phyloP scores from a whole-genome alignment of 2,888 invertebrate genomes.

The Amphipoea lucens region DNA sequence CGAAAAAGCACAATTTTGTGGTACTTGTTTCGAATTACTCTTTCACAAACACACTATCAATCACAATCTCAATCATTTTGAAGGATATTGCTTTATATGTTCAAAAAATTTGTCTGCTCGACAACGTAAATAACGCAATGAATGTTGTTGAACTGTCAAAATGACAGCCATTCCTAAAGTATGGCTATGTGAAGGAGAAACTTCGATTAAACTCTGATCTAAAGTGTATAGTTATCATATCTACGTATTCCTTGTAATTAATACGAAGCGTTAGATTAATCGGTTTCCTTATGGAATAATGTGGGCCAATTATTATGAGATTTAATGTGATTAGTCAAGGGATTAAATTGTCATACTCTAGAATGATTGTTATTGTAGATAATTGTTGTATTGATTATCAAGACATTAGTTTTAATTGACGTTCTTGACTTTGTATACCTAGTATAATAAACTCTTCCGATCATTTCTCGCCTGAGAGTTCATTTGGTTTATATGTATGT shows the following conservation, averaged over 20 bases:
- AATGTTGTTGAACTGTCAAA: background rate
- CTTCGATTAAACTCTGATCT: conserved; percentile 44
- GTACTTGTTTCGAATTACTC: background rate
- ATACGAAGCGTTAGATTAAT: conserved; percentile 42
- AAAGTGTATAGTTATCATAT: conserved; percentile 23
- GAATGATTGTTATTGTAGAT: conserved; percentile 3
- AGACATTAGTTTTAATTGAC: conserved; percentile 2
- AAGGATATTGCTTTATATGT: too few relatives aligned
- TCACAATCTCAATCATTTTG: too few relatives aligned
- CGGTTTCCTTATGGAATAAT: conserved; percentile 35
- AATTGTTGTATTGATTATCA: conserved; percentile 31
- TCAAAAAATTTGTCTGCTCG: too few relatives aligned
- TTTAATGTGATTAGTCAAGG: conserved; percentile 24
- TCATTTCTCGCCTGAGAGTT: too few relatives aligned
- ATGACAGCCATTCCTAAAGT: background rate
- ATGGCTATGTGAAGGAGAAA: conserved; percentile 27
- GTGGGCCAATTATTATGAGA: conserved; percentile 42
- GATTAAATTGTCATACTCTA: conserved; percentile 46
- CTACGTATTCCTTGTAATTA: conserved; percentile 29
- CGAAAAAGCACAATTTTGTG: background rate
- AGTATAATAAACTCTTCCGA: too few relatives aligned
- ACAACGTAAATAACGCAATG: background rate
- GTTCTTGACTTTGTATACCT: background rate
- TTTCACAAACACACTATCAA: too few relatives aligned
- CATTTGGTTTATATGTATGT: too few relatives aligned